phyloP scores from a whole-genome alignment of 1,140 invertebrate species.

The Drosophila truncata region DNA sequence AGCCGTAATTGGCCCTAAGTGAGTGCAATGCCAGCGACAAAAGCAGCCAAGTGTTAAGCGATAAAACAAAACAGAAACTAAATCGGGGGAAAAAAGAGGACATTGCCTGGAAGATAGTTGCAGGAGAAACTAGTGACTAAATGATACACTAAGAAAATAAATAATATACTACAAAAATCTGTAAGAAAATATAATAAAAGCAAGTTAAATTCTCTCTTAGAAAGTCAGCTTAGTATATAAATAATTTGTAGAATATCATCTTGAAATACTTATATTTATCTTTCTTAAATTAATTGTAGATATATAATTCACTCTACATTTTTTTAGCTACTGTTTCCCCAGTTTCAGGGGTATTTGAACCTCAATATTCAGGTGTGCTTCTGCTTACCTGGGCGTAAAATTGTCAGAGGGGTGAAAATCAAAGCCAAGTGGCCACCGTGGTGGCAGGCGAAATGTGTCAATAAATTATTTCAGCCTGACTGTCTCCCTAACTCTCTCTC shows the following conservation, averaged over 20 bases:
- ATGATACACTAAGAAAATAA: not conserved
- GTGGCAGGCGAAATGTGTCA: constrained; percentile 67
- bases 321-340: not conserved
- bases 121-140: not conserved
- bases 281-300: not conserved
- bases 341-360: constrained; percentile 39
- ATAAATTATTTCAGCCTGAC: constrained; percentile 67
- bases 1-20: constrained; percentile 77
- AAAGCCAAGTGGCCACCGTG: constrained; percentile 60
- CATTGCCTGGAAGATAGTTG: constrained; percentile 38
- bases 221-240: not conserved
- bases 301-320: not conserved
- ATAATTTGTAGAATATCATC: not conserved
- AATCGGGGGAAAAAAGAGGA: constrained; percentile 26
- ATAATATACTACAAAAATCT: not conserved
- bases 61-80: constrained; percentile 29
- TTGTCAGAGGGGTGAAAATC: constrained; percentile 45
- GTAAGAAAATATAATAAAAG: not conserved
- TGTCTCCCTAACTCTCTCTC: constrained; percentile 44
- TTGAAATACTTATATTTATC: not conserved
- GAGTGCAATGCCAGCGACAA: constrained; percentile 68
- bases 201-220: not conserved
- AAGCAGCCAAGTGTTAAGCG: constrained; percentile 69
- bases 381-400: constrained; percentile 66
- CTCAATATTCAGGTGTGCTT: constrained; percentile 44